Evolutionary conservation across 37 sponge, comb jelly and placozoan species (phyloP), one percentile per base, ranked within the genome.

Genomic region (Aplysina aerophoba): DNA sequence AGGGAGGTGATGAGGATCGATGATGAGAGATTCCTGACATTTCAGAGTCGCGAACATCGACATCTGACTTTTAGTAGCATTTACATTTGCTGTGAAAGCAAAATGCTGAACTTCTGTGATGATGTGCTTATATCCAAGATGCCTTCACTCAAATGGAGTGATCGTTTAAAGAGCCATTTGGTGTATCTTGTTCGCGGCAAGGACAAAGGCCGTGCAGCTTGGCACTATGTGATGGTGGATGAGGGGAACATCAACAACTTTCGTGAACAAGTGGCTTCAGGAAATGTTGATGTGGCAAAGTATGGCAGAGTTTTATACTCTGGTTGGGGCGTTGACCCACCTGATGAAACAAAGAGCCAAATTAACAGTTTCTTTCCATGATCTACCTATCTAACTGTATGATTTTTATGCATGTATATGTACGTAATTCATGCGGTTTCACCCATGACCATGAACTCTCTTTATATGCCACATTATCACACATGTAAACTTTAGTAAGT

Each of bases 291-390:
- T 80, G 75, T 94, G 16, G 75, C 80, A 28, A 56, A 88, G 27
- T 94, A 86, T 88, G 95, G 95, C 22, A n/a, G 53, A 13, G 44
- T 94, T 0, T 55, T 94, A 63, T 62, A 67, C 19, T 88, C 86
- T 62, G 95, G 95, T 17, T 94, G 89, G 89, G 95, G 95, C 11
- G 37, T 80, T 59, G 90, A 88, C 19, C 95, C 95, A 55, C 91
- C 91, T 31, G 61, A 93, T 17, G 88, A 90, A 31, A 63, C 86
- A 14, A 71, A 15, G 27, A 69, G 55, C 5, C 0, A 36, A n/a
- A 11, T 75, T 6, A 50, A 37, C 22, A 15, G 41, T 1, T 75
- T 75, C n/a, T 75, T 75, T 41, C 50, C 50, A 44, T 44, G 50
- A 44, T 3, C 50, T 44, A 44, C 50, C 3, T 44, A 11, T 8